A percentile compares a stretch with the other conserved stretches of the same genome.
phyloP scores from a whole-genome alignment of 2,113 vertebrate genomes.

The Lampris megalopsis region DNA sequence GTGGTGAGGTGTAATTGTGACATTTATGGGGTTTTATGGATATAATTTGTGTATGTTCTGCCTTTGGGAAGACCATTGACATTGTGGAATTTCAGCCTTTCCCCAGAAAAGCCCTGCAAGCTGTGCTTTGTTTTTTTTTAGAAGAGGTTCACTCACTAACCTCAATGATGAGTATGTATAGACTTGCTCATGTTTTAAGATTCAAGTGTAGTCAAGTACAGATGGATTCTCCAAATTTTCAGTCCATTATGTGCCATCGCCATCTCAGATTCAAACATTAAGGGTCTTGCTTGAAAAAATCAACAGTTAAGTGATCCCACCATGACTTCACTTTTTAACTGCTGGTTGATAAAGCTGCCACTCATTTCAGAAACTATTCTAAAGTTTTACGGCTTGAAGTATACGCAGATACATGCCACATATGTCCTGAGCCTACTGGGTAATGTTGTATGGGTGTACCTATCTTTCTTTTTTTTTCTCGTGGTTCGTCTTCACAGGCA shows the following conservation, averaged over 20 bases:
- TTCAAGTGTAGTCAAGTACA: conserved; percentile 18
- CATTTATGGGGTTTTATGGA: neutral
- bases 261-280: neutral
- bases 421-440: conserved; percentile 52
- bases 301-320: conserved; percentile 38
- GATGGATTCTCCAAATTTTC: conserved; percentile 19
- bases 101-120: neutral
- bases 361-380: conserved; percentile 32
- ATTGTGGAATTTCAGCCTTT: conserved; percentile 36
- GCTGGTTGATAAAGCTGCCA: conserved; percentile 42
- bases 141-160: conserved; percentile 6
- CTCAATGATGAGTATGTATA: conserved; percentile 14
- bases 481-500: neutral
- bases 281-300: too few relatives aligned
- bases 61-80: conserved; percentile 22
- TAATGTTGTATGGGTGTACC: conserved; percentile 30
- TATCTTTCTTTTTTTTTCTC: conserved; percentile 38
- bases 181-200: conserved; percentile 5
- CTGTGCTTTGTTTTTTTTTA: conserved; percentile 22
- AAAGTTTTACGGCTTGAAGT: conserved; percentile 34
- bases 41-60: neutral
- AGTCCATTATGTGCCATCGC: conserved; percentile 7
- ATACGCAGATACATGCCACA: conserved; percentile 49
- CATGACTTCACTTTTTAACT: conserved; percentile 33
- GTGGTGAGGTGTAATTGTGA: conserved; percentile 26